Percentiles rank a stretch among this genome's conserved stretches.
phyloP scores from a whole-genome alignment of 1,140 invertebrate genomes.

The Drosophila repleta region DNA sequence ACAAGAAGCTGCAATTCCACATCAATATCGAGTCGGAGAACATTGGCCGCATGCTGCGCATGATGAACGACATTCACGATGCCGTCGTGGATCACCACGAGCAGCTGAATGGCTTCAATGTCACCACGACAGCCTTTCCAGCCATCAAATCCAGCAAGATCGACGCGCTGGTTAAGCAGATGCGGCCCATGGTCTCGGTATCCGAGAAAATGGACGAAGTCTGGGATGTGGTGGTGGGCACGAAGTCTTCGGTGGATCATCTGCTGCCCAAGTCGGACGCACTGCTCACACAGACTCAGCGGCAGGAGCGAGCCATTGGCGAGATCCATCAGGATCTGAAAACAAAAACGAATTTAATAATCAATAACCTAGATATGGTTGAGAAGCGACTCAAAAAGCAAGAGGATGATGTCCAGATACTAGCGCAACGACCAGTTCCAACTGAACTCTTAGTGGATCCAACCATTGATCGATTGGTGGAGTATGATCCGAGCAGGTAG shows the following conservation, averaged over 20 bases:
- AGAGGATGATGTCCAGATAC: constrained; percentile 87
- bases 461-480: constrained; percentile 90
- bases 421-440: constrained; percentile 89
- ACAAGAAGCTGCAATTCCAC: constrained; percentile 92
- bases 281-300: constrained; percentile 92
- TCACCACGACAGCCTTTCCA: constrained; percentile 85
- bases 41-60: constrained; percentile 89
- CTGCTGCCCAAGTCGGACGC: constrained; percentile 93
- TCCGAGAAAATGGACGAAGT: constrained; percentile 95
- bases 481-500: constrained; percentile 89
- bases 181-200: constrained; percentile 92
- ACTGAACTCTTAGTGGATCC: constrained; percentile 90
- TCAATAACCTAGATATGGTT: constrained; percentile 93
- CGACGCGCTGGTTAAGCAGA: constrained; percentile 90
- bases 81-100: constrained; percentile 89
- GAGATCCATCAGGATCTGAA: constrained; percentile 93
- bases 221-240: constrained; percentile 94
- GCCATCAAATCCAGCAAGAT: constrained; percentile 89
- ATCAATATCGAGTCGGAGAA: constrained; percentile 93
- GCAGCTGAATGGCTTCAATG: constrained; percentile 74
- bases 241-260: constrained; percentile 93
- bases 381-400: constrained; percentile 93
- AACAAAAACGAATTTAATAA: constrained; percentile 93
- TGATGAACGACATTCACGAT: constrained; percentile 92
- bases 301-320: constrained; percentile 93